Base-by-base conservation (phyloP, 2,888 invertebrate genomes). In the Blera fallax region DNA sequence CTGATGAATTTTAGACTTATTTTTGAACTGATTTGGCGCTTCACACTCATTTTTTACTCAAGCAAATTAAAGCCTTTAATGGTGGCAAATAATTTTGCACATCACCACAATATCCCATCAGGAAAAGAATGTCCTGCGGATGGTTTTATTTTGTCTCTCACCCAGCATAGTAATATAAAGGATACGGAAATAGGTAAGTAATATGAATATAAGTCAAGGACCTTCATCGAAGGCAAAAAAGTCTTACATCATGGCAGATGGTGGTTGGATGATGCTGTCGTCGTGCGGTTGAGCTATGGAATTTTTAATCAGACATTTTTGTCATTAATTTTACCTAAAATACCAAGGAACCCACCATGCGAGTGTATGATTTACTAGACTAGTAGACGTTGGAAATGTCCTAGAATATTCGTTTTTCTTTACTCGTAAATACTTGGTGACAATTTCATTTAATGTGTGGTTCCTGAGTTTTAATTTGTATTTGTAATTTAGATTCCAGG, bases 231-330 rank as follows among this genome's bases (percentile, higher is more conserved):
- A 11, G 32, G 45, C 34, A 43, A 56, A 58, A 58, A 58, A 24
- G 34, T 48, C 24, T 6, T 7, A 34, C 58, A 48, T 45, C 48
- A 58, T 11, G n/a, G 10, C 14, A 34, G 48, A 24, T 70, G 40
- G 40, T 27, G 52, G 29, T 0, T 52, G 52, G 7, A 10, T 48
- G 8, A 21, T 18, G 29, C 18, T 16, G 18, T 34, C 58, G 32
- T 45, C 34, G 24, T 34, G 45, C 34, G 58, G 70, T 48, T 34
- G 54, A 58, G 45, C 70, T 58, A 48, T 34, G 70, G 70, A 72
- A 72, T 72, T 72, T 72, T 72, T 72, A 72, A 72, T 72, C 70
- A 72, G 70, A 72, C 70, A 58, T 72, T 72, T 72, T 72, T 72
- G 70, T 60, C 70, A 72, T 72, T 72, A 72, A 58, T 72, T 70